phyloP scores from a whole-genome alignment of 2,797 vertebrate genomes.

The Vipera ursinii region DNA sequence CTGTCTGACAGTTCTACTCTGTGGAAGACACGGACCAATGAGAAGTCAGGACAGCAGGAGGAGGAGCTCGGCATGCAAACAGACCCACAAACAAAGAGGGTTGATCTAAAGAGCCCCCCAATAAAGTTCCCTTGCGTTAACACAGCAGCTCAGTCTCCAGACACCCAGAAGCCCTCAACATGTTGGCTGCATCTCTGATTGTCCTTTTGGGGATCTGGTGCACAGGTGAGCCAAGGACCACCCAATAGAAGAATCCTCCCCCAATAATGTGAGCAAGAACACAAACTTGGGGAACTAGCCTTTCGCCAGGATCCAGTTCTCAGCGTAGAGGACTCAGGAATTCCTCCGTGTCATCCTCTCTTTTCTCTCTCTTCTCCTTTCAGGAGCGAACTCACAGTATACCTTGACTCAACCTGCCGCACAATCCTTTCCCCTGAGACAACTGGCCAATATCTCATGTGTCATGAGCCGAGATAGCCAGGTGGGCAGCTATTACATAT shows the following conservation, averaged over 20 bases:
- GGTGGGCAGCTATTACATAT: fast-evolving
- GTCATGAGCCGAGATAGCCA: background rate
- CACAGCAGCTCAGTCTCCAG: background rate
- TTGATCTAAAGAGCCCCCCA: too few relatives aligned
- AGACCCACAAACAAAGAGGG: too few relatives aligned
- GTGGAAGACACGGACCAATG: background rate
- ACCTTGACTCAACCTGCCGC: background rate
- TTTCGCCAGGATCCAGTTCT: background rate
- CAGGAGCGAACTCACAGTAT: background rate
- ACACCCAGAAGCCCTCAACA: background rate
- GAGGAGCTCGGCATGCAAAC: background rate
- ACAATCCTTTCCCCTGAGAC: background rate
- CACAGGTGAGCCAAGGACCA: background rate
- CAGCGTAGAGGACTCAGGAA: background rate
- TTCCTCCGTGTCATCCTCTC: background rate
- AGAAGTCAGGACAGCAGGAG: background rate
- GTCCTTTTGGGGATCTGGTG: background rate
- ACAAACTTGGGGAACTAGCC: background rate
- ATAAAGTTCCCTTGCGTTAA: too few relatives aligned
- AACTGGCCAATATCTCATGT: background rate
- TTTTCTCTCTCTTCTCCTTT: background rate
- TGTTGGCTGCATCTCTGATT: background rate
- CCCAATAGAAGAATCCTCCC: too few relatives aligned
- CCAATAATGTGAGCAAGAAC: too few relatives aligned
- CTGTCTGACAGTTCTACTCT: background rate